Evolutionary conservation across 2,888 invertebrate genomes (phyloP).

Genomic region (Gymnosoma rotundatum): DNA sequence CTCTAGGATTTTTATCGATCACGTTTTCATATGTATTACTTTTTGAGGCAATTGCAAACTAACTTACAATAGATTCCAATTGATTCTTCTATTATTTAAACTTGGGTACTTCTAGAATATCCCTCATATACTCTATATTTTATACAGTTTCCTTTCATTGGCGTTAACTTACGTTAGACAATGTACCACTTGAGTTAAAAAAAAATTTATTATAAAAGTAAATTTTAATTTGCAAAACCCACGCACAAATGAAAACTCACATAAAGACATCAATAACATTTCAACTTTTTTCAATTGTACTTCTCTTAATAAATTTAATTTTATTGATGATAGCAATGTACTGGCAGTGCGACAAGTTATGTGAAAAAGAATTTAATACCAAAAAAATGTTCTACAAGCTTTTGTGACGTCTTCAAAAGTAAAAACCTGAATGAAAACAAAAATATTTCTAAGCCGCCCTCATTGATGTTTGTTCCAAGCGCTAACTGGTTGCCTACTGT

Average conservation of each 20-base stretch:
- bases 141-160: not conserved
- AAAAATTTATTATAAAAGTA: not conserved
- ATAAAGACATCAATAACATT: constrained; percentile 52
- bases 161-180: not conserved
- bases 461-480: constrained; percentile 42
- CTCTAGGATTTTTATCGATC: too few species aligned
- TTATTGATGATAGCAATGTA: constrained; percentile 34
- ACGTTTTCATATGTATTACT: too few species aligned
- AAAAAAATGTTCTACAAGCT: constrained; percentile 41
- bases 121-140: too few species aligned
- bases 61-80: too few species aligned
- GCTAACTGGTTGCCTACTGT: constrained; percentile 2
- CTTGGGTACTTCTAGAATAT: too few species aligned
- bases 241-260: constrained; percentile 56
- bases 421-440: constrained; percentile 61
- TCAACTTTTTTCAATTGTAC: constrained; percentile 30
- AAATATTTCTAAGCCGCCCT: constrained; percentile 60
- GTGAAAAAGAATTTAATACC: constrained; percentile 24
- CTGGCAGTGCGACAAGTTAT: constrained; percentile 43
- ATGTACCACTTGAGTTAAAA: not conserved
- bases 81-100: too few species aligned
- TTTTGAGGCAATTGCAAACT: too few species aligned
- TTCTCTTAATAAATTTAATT: constrained; percentile 36
- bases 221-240: constrained; percentile 56
- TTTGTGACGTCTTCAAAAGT: constrained; percentile 52